Base-by-base conservation (phyloP, 2,888 invertebrate species). In the Meteorus colon region DNA sequence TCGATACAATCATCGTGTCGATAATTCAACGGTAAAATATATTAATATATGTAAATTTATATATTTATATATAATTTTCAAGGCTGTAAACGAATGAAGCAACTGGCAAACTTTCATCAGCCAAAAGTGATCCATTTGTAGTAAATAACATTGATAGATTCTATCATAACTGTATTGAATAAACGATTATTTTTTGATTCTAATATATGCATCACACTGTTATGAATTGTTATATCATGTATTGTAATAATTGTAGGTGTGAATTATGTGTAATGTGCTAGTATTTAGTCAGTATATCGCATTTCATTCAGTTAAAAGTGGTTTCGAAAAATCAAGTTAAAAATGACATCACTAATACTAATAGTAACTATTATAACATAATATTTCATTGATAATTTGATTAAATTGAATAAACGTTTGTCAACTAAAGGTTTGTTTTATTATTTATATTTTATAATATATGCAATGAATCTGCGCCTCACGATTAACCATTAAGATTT, bases 71-170 rank as follows among this genome's bases (percentile, higher is more conserved):
- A 83, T 80, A 63, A 77, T 77, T 66, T 77, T 71, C 80, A 79
- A 69, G 76, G 79, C 82, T 78, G 75, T 76, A 77, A 78, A 84
- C 82, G 81, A 85, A 82, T 78, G 79, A 83, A 78, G 79, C 83
- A 85, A 85, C 85, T 84, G 82, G 81, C 82, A 84, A 86, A 85
- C 83, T 81, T 85, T 79, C 84, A 84, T 81, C 82, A 81, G 83
- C 82, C 82, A 84, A 82, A 82, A 84, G 80, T 82, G 81, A 84
- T 83, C 82, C 83, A 79, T 83, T 41, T 84, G 31, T 62, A 62
- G 62, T 66, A 24, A 31, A 29, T 65, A 19, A 37, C 19, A 41
- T 5, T 66, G 65, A 1, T 65, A 16, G n/a, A 10, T 19, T 19
- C n/a, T 63, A 34, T 6, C 12, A 63, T 31, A 24, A 37, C 29